These are phyloP conservation scores for Lapara coniferarum DNA, from an alignment of 2,888 invertebrate species.

Conservation along the genomic window DNA sequence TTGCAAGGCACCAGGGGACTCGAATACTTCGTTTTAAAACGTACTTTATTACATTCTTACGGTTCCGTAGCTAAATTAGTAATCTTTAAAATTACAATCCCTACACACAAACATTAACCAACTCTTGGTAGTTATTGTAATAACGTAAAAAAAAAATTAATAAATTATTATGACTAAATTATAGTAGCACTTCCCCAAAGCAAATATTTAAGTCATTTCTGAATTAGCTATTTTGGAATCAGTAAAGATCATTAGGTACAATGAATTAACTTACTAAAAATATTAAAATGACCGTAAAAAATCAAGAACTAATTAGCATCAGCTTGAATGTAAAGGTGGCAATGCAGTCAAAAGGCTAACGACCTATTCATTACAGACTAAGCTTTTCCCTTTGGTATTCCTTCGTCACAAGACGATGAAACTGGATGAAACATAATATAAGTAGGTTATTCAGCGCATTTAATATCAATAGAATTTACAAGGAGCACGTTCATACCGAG, in stretches of 20 bases:
- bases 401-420: neutral
- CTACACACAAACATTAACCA: too few relatives aligned
- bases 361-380: constrained; percentile 18
- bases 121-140: too few relatives aligned
- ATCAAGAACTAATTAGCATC: neutral
- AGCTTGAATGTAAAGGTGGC: neutral
- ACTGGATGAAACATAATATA: neutral
- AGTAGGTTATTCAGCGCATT: neutral
- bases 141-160: too few relatives aligned
- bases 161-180: too few relatives aligned
- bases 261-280: neutral
- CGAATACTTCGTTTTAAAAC: constrained; percentile 31
- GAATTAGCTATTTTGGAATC: too few relatives aligned
- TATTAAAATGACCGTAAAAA: neutral
- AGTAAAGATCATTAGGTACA: neutral
- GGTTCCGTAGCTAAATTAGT: too few relatives aligned
- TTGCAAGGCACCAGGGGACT: constrained; percentile 56
- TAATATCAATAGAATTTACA: constrained; percentile 10
- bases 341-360: constrained; percentile 11
- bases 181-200: too few relatives aligned
- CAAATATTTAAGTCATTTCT: too few relatives aligned
- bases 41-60: constrained; percentile 1
- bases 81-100: too few relatives aligned
- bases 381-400: neutral
- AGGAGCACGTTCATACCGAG: neutral